Evolutionary conservation across 2,797 vertebrate genomes (phyloP).

Genomic region (Margarornis squamiger): DNA sequence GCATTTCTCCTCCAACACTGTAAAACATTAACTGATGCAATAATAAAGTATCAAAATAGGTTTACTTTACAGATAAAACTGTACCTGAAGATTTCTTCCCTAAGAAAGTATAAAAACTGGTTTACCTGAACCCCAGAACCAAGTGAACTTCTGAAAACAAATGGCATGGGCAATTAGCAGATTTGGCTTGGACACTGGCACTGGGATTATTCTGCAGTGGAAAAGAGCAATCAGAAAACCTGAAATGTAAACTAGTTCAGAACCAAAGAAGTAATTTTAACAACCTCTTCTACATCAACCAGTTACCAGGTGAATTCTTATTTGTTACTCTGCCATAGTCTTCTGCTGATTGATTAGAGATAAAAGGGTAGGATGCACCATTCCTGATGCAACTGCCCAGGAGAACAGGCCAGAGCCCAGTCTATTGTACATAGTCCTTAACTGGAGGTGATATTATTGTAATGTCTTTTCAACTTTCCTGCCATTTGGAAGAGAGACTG

Average conservation of each 20-base stretch:
- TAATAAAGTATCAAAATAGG: not conserved
- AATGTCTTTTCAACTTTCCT: not conserved
- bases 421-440: not conserved
- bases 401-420: not conserved
- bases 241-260: not conserved
- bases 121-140: not conserved
- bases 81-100: not conserved
- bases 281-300: not conserved
- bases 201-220: not conserved
- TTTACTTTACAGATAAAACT: not conserved
- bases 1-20: not conserved
- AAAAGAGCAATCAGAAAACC: not conserved
- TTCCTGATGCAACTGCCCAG: not conserved
- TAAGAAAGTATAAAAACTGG: not conserved
- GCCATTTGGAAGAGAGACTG: not conserved
- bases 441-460: not conserved
- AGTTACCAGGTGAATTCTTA: not conserved
- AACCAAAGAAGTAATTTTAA: not conserved
- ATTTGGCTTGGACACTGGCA: not conserved
- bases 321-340: not conserved
- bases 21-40: not conserved
- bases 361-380: not conserved
- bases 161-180: not conserved
- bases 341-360: not conserved
- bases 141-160: not conserved